phyloP scores from a whole-genome alignment of 2,888 invertebrate genomes.

The Anoplius nigerrimus region DNA sequence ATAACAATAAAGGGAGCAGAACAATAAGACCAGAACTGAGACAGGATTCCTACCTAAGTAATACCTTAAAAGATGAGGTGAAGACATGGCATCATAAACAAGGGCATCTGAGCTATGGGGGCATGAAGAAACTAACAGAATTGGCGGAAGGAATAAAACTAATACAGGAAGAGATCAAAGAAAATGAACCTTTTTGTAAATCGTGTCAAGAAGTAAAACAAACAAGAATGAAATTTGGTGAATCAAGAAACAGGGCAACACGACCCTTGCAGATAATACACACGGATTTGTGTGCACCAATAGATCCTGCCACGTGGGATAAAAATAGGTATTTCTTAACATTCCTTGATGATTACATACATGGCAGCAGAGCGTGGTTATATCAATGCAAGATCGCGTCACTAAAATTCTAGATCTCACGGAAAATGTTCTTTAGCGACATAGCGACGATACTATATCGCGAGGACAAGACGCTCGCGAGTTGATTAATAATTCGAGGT shows the following conservation, averaged over 20 bases:
- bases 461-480: too few species aligned
- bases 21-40: too few species aligned
- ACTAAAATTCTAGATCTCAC: too few species aligned
- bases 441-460: too few species aligned
- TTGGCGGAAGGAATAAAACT: neutral
- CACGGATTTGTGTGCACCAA: conserved; percentile 48
- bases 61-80: neutral
- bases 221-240: conserved; percentile 12
- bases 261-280: conserved; percentile 45
- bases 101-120: neutral
- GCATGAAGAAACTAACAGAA: neutral
- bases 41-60: too few species aligned
- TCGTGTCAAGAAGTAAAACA: conserved; percentile 37
- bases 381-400: too few species aligned
- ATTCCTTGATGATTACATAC: conserved; percentile 13
- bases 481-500: too few species aligned
- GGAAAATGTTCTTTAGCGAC: too few species aligned
- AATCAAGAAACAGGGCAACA: conserved; percentile 32
- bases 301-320: conserved; percentile 42
- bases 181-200: conserved; percentile 2
- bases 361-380: neutral
- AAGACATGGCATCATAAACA: conserved; percentile 2
- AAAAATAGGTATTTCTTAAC: conserved; percentile 14
- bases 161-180: neutral
- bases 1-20: neutral